Base-by-base conservation (phyloP, 2,113 vertebrate genomes). In the Gobio gobio region DNA sequence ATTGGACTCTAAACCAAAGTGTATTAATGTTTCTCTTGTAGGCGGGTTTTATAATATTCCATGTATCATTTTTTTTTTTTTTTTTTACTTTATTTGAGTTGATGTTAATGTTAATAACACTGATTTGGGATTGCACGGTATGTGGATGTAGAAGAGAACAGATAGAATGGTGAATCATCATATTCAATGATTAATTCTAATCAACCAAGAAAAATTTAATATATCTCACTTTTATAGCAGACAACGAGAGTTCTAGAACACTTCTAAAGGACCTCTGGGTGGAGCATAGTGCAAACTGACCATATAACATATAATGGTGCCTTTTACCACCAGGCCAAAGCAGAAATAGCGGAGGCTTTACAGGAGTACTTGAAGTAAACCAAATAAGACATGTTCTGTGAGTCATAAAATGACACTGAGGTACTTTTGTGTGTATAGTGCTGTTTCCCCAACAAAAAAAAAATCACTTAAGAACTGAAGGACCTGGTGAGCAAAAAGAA, bases 401-500 rank as follows among this genome's bases (percentile, higher is more conserved):
- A 76, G 26, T 76, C 49, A 76, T 33, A 76, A 49, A 76, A 26
- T 54, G 74, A 76, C 24, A 76, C 74, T 3, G 26, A 20, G 47
- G 26, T 18, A 51, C 26, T 18, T 76, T 26, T 18, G 24, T 10
- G 73, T 51, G 47, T 47, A 49, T 47, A 3, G 16, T 51, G 73
- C 47, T 47, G 1, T 49, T 54, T 76, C 24, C 6, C 45, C 9
- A 24, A 8, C 43, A 47, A 49, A n/a, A 49, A 45, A 74, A 74
- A n/a, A 74, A 74, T 74, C 43, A 47, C 70, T n/a, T n/a, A 24
- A 47, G 70, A 47, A 47, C 43, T 47, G n/a, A 74, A 47, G 70
- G 22, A 74, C 70, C 43, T 16, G 43, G 22, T 47, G 70, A 74
- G 43, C 43, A n/a, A 49, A 47, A 49, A 49, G 13, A 49, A 49